phyloP scores from a whole-genome alignment of 2,797 vertebrate species.

The Spinibarbus caldwelli region DNA sequence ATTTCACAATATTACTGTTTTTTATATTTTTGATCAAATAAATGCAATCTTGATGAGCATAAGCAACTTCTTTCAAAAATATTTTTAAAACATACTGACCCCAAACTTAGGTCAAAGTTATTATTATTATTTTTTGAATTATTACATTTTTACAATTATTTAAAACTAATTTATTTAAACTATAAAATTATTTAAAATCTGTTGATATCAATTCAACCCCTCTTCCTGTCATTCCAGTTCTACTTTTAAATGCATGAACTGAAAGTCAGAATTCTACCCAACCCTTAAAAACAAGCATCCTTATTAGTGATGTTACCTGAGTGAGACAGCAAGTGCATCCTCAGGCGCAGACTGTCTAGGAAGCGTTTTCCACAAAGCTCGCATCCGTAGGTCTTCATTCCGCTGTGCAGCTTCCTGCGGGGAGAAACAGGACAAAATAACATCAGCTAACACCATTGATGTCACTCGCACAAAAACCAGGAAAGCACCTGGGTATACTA shows the following conservation, averaged over 20 bases:
- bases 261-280: background rate
- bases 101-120: background rate
- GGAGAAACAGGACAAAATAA: slow-evolving; percentile 67
- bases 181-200: too few species aligned
- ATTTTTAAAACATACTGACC: background rate
- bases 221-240: background rate
- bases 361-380: slow-evolving; percentile 94
- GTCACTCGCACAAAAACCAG: slow-evolving; percentile 65
- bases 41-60: background rate
- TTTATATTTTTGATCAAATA: background rate
- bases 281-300: slow-evolving; percentile 61
- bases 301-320: slow-evolving; percentile 82
- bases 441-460: slow-evolving; percentile 75
- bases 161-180: background rate
- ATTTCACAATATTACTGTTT: background rate
- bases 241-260: background rate
- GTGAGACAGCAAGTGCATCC: slow-evolving; percentile 98
- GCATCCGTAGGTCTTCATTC: slow-evolving; percentile 97
- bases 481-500: slow-evolving; percentile 42
- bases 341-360: slow-evolving; percentile 95
- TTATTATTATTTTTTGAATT: background rate
- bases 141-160: background rate
- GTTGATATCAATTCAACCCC: background rate
- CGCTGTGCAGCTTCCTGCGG: slow-evolving; percentile 96
- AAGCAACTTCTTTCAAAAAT: background rate